Evolutionary conservation across 2,888 invertebrate species (phyloP).

Genomic region (Dinocampus coccinellae): DNA sequence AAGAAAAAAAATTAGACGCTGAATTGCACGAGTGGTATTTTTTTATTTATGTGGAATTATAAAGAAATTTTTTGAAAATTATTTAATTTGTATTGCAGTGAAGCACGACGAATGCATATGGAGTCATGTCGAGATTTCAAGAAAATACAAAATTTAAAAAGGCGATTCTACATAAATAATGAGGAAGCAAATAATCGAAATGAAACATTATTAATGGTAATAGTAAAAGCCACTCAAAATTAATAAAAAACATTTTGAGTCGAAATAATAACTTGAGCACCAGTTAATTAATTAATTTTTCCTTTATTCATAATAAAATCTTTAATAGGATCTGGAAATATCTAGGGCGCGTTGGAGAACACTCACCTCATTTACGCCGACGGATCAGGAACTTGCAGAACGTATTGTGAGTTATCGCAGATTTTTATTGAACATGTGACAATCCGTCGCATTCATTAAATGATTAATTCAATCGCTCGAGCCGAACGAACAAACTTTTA

Average conservation of each 20-base stretch:
- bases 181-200: constrained; percentile 56
- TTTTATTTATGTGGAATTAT: constrained; percentile 8
- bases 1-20: constrained; percentile 48
- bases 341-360: constrained; percentile 62
- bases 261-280: constrained; percentile 5
- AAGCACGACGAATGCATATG: constrained; percentile 40
- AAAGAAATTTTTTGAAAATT: background rate
- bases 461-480: constrained; percentile 65
- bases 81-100: constrained; percentile 38
- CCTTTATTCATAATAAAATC: background rate
- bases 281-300: background rate
- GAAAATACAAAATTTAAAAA: constrained; percentile 28
- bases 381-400: constrained; percentile 60
- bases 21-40: constrained; percentile 51
- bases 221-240: background rate
- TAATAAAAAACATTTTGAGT: background rate
- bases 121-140: constrained; percentile 17
- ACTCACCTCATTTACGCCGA: constrained; percentile 61
- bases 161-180: constrained; percentile 46
- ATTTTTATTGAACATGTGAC: constrained; percentile 1
- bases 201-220: constrained; percentile 59
- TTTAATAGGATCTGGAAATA: constrained; percentile 57
- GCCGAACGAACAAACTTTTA: constrained; percentile 69
- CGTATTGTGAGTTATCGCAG: constrained; percentile 51
- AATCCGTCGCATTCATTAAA: constrained; percentile 15